A percentile compares a stretch with the other conserved stretches of the same genome.
phyloP scores from a whole-genome alignment of 1,140 invertebrate species.

The Trachelipus rathkii region DNA sequence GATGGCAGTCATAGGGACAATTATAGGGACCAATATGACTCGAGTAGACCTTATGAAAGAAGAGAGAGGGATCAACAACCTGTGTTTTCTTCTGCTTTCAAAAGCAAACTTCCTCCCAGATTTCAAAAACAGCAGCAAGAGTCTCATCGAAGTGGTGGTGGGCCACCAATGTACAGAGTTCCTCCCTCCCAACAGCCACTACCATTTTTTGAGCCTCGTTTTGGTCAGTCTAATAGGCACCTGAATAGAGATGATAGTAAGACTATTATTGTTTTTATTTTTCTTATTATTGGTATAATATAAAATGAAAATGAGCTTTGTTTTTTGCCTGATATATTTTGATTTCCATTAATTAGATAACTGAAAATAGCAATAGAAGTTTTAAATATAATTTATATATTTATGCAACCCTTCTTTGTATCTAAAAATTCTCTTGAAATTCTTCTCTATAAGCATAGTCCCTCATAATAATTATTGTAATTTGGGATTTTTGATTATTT shows the following conservation, averaged over 20 bases:
- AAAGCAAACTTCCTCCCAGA: slow-evolving; percentile 42
- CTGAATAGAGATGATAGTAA: slow-evolving; percentile 29
- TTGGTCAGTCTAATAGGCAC: slow-evolving; percentile 28
- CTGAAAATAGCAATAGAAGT: too few relatives aligned
- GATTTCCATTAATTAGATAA: too few relatives aligned
- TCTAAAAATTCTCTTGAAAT: too few relatives aligned
- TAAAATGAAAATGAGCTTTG: too few relatives aligned
- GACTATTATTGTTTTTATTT: background rate
- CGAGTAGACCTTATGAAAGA: slow-evolving; percentile 33
- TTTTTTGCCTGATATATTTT: too few relatives aligned
- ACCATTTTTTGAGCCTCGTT: slow-evolving; percentile 40
- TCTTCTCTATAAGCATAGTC: too few relatives aligned
- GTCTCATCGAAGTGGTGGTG: slow-evolving; percentile 26
- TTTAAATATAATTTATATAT: too few relatives aligned
- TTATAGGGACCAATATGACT: slow-evolving; percentile 35
- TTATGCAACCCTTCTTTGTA: too few relatives aligned
- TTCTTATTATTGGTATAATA: too few relatives aligned
- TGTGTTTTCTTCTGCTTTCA: slow-evolving; percentile 39
- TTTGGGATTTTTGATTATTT: too few relatives aligned
- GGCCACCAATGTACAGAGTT: slow-evolving; percentile 21
- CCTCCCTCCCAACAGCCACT: slow-evolving; percentile 27
- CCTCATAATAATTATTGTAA: too few relatives aligned
- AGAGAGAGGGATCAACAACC: slow-evolving; percentile 40
- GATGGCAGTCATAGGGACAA: slow-evolving; percentile 33
- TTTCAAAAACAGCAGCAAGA: slow-evolving; percentile 43